phyloP scores from a whole-genome alignment of 2,888 invertebrate genomes.

The Cryptophagus acutangulus region DNA sequence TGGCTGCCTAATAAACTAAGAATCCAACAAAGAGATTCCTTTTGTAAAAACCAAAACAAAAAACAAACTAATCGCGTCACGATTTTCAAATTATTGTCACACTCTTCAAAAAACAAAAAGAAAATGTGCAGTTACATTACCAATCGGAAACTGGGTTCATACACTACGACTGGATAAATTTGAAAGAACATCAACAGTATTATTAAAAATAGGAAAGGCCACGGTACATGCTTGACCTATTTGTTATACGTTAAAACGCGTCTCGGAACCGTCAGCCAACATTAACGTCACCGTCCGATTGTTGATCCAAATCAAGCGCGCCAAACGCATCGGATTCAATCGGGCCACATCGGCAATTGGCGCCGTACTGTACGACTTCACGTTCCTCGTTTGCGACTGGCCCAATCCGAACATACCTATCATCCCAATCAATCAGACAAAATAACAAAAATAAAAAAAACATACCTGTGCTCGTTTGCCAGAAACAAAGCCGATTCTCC shows the following conservation, averaged over 20 bases:
- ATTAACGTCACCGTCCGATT: constrained; percentile 88
- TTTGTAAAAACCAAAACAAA: constrained; percentile 4
- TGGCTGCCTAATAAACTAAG: constrained; percentile 13
- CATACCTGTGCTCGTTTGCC: constrained; percentile 90
- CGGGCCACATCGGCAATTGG: constrained; percentile 85
- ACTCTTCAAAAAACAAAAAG: constrained; percentile 17
- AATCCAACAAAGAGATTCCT: constrained; percentile 14
- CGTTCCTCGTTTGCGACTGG: constrained; percentile 92
- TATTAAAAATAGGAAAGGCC: constrained; percentile 36
- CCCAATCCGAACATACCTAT: constrained; percentile 96
- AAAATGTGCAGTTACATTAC: constrained; percentile 11
- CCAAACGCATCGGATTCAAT: constrained; percentile 82
- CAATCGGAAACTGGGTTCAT: constrained; percentile 7
- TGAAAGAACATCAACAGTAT: constrained; percentile 32
- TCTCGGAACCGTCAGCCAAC: constrained; percentile 94
- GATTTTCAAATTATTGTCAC: constrained; percentile 31
- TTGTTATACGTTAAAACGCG: constrained; percentile 69
- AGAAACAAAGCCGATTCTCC: constrained; percentile 94
- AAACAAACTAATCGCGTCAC: no score
- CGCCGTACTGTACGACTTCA: constrained; percentile 91
- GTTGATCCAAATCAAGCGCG: constrained; percentile 93
- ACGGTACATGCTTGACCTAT: constrained; percentile 26
- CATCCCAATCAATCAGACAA: constrained; percentile 14
- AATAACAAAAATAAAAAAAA: constrained; percentile 7
- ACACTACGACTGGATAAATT: constrained; percentile 11